A percentile compares a stretch with the other conserved stretches of the same genome.
phyloP scores from a whole-genome alignment of 1,140 invertebrate genomes.

The Aphelinus atriplicis region DNA sequence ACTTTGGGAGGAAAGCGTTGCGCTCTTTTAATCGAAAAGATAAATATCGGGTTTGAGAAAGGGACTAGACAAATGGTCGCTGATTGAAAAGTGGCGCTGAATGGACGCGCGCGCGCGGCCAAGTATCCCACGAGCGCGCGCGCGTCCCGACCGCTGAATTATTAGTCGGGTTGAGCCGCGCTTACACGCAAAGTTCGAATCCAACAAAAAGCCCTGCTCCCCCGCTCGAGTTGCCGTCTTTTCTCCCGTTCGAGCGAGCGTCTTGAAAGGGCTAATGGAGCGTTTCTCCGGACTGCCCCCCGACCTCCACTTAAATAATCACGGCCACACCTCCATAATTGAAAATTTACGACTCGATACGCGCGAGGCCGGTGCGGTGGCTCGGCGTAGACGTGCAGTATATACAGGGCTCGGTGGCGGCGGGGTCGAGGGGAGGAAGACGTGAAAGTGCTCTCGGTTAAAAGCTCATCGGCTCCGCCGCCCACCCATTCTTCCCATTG shows the following conservation, averaged over 20 bases:
- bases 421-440: neutral
- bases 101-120: too few relatives aligned
- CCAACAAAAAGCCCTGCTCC: neutral
- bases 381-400: conserved; percentile 1
- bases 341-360: conserved; percentile 41
- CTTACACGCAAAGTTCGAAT: conserved; percentile 4
- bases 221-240: neutral
- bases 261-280: conserved; percentile 32
- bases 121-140: too few relatives aligned
- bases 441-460: conserved; percentile 38
- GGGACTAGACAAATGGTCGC: too few relatives aligned
- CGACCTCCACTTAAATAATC: conserved; percentile 30
- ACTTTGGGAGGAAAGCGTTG: too few relatives aligned
- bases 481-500: conserved; percentile 26
- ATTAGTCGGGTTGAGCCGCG: neutral
- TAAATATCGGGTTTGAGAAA: too few relatives aligned
- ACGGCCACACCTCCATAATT: conserved; percentile 38
- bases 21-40: too few relatives aligned
- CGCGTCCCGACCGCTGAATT: neutral
- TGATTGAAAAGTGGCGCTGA: too few relatives aligned
- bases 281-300: conserved; percentile 4
- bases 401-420: neutral
- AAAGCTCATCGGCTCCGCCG: conserved; percentile 30
- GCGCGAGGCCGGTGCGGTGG: neutral
- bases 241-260: too few relatives aligned